Percentiles rank a stretch among this genome's conserved stretches.
Evolutionary conservation across 2,797 vertebrate genomes (phyloP).

Genomic region (Tenualosa thibaudeaui): DNA sequence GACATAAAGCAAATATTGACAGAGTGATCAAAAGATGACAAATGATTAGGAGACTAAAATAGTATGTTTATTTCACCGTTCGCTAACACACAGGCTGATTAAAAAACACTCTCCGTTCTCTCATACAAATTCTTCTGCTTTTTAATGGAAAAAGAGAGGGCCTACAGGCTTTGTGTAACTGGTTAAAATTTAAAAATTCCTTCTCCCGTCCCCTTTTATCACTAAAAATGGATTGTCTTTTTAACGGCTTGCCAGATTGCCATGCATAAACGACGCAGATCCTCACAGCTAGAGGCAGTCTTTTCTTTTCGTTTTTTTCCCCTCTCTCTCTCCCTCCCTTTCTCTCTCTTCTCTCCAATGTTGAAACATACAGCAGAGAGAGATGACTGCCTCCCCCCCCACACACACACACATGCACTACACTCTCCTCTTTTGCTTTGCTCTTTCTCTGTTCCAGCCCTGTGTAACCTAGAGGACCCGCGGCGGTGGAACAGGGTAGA

Average conservation of each 20-base stretch:
- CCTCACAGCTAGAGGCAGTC: slow-evolving; percentile 48
- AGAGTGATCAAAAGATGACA: slow-evolving; percentile 21
- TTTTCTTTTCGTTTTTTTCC: slow-evolving; percentile 26
- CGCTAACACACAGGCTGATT: slow-evolving; percentile 58
- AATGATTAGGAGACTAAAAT: slow-evolving; percentile 26
- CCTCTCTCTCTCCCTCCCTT: neutral
- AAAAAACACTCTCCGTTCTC: slow-evolving; percentile 59
- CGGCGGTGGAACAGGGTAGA: neutral
- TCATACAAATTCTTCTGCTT: slow-evolving; percentile 63
- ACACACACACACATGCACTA: neutral
- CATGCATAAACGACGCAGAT: slow-evolving; percentile 46
- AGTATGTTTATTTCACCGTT: slow-evolving; percentile 22
- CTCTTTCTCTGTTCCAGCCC: neutral
- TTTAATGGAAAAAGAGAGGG: slow-evolving; percentile 64
- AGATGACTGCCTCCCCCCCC: neutral
- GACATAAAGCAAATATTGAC: neutral
- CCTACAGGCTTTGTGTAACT: slow-evolving; percentile 63
- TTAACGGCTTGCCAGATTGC: slow-evolving; percentile 54
- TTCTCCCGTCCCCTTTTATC: slow-evolving; percentile 39
- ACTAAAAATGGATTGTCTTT: slow-evolving; percentile 54
- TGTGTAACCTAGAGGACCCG: slow-evolving; percentile 14
- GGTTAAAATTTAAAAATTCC: slow-evolving; percentile 52
- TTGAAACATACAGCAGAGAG: slow-evolving; percentile 21
- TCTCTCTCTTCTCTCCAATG: neutral
- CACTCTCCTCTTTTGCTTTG: slow-evolving; percentile 3